Evolutionary conservation across 2,113 vertebrate genomes (phyloP).

Genomic region (Plotosus lineatus): DNA sequence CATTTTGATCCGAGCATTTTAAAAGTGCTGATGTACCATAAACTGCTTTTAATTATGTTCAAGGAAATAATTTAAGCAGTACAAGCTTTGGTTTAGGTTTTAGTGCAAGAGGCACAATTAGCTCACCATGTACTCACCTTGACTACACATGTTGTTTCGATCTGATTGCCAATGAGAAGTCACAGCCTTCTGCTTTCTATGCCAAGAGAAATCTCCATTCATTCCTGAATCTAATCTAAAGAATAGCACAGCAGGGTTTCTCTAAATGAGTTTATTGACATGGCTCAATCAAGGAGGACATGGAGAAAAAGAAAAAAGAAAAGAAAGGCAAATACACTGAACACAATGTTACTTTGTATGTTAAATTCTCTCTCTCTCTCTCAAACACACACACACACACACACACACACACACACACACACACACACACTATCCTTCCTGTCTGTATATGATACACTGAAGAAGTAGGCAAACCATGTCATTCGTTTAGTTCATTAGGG

Average conservation of each 20-base stretch:
- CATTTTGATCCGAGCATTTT: conserved; percentile 11
- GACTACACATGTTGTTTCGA: conserved; percentile 52
- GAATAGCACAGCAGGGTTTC: conserved; percentile 16
- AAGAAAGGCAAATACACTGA: background rate
- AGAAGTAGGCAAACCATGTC: background rate
- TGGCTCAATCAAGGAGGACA: background rate
- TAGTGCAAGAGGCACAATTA: conserved; percentile 48
- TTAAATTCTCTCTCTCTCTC: background rate
- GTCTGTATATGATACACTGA: background rate
- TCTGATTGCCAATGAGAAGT: conserved; percentile 47
- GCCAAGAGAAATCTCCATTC: conserved; percentile 14
- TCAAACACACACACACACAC: background rate
- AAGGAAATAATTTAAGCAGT: conserved; percentile 24
- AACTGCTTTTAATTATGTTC: conserved; percentile 36
- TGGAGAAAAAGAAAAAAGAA: conserved; percentile 2
- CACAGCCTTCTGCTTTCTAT: conserved; percentile 42
- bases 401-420: background rate
- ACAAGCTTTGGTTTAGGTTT: conserved; percentile 38
- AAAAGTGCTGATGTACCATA: conserved; percentile 8
- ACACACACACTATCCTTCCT: background rate
- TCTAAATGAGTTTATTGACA: conserved; percentile 34
- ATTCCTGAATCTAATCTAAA: conserved; percentile 28
- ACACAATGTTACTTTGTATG: background rate
- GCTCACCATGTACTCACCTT: conserved; percentile 45
- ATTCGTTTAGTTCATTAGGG: conserved; percentile 12